Base-by-base conservation (phyloP, 2,888 invertebrate genomes). In the Hypercompe scribonia region DNA sequence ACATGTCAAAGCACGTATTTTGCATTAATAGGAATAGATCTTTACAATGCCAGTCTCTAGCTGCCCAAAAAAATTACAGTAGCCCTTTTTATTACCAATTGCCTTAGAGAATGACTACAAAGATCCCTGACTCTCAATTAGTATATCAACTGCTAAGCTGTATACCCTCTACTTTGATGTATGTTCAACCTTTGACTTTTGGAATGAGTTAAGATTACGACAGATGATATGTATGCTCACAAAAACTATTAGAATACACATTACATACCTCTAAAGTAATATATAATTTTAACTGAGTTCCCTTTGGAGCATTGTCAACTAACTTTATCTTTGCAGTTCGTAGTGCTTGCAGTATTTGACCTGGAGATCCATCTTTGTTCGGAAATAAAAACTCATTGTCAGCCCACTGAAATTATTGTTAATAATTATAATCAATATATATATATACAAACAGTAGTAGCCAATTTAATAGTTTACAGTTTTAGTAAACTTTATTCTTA, bases 241-340 rank as follows among this genome's bases (percentile, higher is more conserved):
- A 15, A 36, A 21, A 50, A 46, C 46, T 46, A 54, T 54, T 24
- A 15, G n/a, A 31, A 61, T 18, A 31, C 15, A 31, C 13, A 36
- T n/a, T 24, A 76, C 84, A 95, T 87, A 97, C 97, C 91, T 97
- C 96, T 80, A 99, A 93, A 24, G 97, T 96, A 64, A 99, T 91
- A 83, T 98, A 94, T 71, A 99, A 93, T 93, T 99, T 99, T 69
- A 99, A 95, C 91, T 99, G 99, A 50, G 99, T 99, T 74, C 99
- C 99, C 89, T 97, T 96, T 36, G 96, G 96, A 78, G 98, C 97
- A 92, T 98, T 97, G 90, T 98, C 98, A 15, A 98, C 98, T 76
- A 96, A 94, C 24, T 96, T 95, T 87, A 98, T 97, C 87, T 96
- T 96, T 78, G 97, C 96, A 82, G 96, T 96, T 79, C 97, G 96